These are phyloP conservation scores for Falcunculus frontatus DNA, from an alignment of 2,113 vertebrate genomes.

Conservation along the genomic window DNA sequence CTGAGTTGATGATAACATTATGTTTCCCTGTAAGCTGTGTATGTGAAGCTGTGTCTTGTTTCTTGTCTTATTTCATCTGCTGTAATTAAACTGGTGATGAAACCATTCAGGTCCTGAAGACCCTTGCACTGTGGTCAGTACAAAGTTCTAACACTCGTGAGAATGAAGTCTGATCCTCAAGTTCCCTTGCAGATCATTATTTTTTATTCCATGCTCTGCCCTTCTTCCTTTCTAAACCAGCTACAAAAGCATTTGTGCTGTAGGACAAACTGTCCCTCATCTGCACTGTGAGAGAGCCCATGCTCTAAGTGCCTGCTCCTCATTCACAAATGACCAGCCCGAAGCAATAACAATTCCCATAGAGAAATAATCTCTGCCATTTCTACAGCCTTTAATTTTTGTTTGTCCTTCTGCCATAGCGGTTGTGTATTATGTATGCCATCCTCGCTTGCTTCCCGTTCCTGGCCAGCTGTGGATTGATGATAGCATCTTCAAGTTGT, in stretches of 20 bases:
- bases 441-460: conserved; percentile 69
- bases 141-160: neutral
- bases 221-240: neutral
- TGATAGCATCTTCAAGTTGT: conserved; percentile 77
- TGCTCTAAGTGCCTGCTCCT: neutral
- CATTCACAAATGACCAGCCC: neutral
- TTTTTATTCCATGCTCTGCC: neutral
- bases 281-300: neutral
- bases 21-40: neutral
- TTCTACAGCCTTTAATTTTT: neutral
- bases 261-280: neutral
- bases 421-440: conserved; percentile 12
- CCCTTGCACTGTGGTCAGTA: neutral
- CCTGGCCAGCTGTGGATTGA: conserved; percentile 70
- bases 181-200: neutral
- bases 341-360: neutral
- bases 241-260: neutral
- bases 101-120: neutral
- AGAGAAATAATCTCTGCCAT: neutral
- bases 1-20: neutral
- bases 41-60: neutral
- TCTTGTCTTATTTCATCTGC: neutral
- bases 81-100: neutral
- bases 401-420: neutral
- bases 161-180: neutral